Evolutionary conservation across 1,140 invertebrate species (phyloP).

Genomic region (Theocolax elegans): DNA sequence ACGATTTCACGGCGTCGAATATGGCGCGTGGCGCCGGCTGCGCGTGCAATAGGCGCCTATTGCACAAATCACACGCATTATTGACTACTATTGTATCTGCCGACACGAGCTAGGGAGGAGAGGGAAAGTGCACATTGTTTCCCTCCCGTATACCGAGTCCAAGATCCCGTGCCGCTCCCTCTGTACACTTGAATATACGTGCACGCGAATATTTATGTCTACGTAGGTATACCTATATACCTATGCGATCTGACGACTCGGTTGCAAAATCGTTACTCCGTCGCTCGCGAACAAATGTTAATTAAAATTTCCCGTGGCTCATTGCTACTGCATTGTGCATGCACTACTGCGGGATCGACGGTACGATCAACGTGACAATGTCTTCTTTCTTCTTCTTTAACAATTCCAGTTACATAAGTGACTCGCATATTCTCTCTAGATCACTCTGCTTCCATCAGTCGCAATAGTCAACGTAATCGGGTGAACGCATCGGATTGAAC

Average conservation of each 20-base stretch:
- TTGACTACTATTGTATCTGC: constrained; percentile 64
- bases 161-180: constrained; percentile 33
- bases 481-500: too few species aligned
- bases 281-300: constrained; percentile 20
- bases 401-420: too few species aligned
- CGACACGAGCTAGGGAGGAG: constrained; percentile 45
- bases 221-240: not conserved
- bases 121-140: constrained; percentile 47
- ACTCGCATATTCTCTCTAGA: too few species aligned
- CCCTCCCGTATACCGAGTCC: constrained; percentile 17
- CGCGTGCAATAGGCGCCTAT: constrained; percentile 63
- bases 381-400: too few species aligned
- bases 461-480: too few species aligned
- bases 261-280: constrained; percentile 34
- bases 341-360: too few species aligned
- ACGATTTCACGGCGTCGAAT: constrained; percentile 62
- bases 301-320: constrained; percentile 44
- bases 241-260: constrained; percentile 18
- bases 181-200: not conserved
- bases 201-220: too few species aligned
- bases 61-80: constrained; percentile 67
- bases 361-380: too few species aligned
- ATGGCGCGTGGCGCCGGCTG: constrained; percentile 59
- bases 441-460: too few species aligned
- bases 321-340: too few species aligned